Conservation (phyloP, 2,113 vertebrate species). For the Takifugu flavidus region DNA sequence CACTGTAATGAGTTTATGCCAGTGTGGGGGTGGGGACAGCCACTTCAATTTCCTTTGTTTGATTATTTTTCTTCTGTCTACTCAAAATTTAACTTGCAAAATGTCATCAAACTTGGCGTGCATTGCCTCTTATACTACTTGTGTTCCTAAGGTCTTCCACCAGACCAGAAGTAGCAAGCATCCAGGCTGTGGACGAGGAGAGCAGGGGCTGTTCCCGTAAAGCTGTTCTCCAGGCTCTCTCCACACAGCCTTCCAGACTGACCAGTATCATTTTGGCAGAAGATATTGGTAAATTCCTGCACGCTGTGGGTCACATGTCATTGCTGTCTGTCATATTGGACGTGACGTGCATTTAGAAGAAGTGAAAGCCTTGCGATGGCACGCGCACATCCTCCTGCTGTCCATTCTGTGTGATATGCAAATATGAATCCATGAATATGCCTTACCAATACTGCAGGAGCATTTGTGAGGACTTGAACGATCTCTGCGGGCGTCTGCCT, state of each 20-base stretch:
- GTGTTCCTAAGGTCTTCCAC: constrained; percentile 81
- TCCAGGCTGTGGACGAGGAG: constrained; percentile 77
- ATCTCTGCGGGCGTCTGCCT: no score
- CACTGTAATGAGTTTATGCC: neutral
- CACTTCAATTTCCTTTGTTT: neutral
- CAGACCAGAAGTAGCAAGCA: constrained; percentile 89
- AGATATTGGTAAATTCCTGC: constrained; percentile 81
- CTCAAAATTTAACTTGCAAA: neutral
- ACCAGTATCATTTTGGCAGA: constrained; percentile 88
- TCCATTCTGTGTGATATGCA: no score
- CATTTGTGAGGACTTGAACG: no score
- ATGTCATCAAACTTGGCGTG: neutral
- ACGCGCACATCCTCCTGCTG: no score
- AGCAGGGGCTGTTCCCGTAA: constrained; percentile 82
- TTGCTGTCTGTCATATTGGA: neutral
- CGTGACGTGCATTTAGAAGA: no score
- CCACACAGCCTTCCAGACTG: constrained; percentile 74
- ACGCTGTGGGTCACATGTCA: neutral
- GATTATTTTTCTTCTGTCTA: neutral
- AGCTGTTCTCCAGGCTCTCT: constrained; percentile 87
- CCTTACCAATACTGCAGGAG: no score
- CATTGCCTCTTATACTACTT: neutral
- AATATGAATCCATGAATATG: no score
- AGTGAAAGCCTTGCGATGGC: no score
- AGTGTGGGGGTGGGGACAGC: neutral